Base-by-base conservation (phyloP, 2,113 vertebrate species). In the Fregetta grallaria region DNA sequence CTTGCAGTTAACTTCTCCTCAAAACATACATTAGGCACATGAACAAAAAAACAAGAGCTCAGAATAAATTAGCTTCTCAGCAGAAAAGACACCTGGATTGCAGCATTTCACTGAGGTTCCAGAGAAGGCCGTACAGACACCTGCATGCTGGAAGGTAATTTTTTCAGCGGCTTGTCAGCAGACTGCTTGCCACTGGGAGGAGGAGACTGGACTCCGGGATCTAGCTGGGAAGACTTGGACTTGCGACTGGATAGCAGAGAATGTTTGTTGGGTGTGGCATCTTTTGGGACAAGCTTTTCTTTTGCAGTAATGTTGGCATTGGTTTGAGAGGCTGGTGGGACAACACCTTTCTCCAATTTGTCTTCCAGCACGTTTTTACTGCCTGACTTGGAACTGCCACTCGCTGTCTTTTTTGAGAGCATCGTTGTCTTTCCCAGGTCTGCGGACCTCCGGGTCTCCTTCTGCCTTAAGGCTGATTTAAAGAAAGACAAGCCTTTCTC, bases 401-500 rank as follows among this genome's bases (percentile, higher is more conserved):
- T 98, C 0, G 96, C 96, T 8, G 97, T 56, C 97, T 99, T 99
- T 97, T 99, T 99, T 7, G 98, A 96, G 8, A 99, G 98, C 97
- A 99, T 90, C 1, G 98, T 94, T 44, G 99, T 99, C 97, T 99
- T 99, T 18, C 99, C 99, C 84, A 99, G 97, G 87, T 99, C 99
- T 3, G 99, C 98, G 0, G 99, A 99, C 71, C 99, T 97, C 58
- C 99, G 98, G 3, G 98, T 99, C 92, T 99, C 99, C 96, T 99
- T 99, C 97, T 99, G 99, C 85, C 99, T 98, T 61, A 99, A 98
- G 79, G 99, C 99, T 0, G 98, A 99, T 94, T 99, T 99, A 95
- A 99, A 99, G 97, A 99, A 99, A 18, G 99, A 99, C 94, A 99
- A 94, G 1, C 99, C 99, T 77, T 99, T 99, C 70, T 99, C 99